Base-by-base conservation (phyloP, 2,113 vertebrate species). In the Glaucomys volans region DNA sequence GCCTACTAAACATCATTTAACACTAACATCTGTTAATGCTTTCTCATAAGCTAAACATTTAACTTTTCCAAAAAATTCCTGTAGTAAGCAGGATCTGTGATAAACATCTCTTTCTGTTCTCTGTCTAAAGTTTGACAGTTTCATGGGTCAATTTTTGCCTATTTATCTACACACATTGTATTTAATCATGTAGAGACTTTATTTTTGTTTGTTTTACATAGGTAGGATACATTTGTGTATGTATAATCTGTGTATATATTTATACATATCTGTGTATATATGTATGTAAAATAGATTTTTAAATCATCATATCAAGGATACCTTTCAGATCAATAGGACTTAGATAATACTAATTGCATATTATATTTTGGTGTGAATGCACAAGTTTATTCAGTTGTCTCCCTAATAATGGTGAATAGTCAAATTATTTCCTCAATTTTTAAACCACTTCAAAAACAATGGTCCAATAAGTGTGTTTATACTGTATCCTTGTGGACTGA, bases 161-260 rank as follows among this genome's bases (percentile, higher is more conserved):
- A 54, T 72, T 59, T 62, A 14, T 66, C 2, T 67, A 40, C 79
- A 26, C 22, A 96, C 11, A 62, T 93, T 96, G 91, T 86, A 85
- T 59, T 90, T 86, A 93, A 67, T 62, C 5, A 32, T 88, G 44
- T 37, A 75, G 14, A 0, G 54, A 10, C 80, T 90, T 94, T 26
- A 20, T 42, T 80, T 92, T 94, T 90, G 8, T 77, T 83, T 96
- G 57, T 64, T 95, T 75, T 91, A 67, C 28, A 24, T 74, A 72
- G 42, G 59, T 69, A 84, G 4, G 1, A 32, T 74, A n/a, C 59
- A 24, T 35, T 52, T 62, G 0, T 62, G 9, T 71, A 28, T 26
- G 9, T 24, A 4, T 30, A 42, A 30, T 16, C 66, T 86, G 7
- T 40, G 16, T 77, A 10, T 3, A 69, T 57, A 62, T 28, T 24